phyloP scores from a whole-genome alignment of 2,888 invertebrate species.

The Icerya purchasi region DNA sequence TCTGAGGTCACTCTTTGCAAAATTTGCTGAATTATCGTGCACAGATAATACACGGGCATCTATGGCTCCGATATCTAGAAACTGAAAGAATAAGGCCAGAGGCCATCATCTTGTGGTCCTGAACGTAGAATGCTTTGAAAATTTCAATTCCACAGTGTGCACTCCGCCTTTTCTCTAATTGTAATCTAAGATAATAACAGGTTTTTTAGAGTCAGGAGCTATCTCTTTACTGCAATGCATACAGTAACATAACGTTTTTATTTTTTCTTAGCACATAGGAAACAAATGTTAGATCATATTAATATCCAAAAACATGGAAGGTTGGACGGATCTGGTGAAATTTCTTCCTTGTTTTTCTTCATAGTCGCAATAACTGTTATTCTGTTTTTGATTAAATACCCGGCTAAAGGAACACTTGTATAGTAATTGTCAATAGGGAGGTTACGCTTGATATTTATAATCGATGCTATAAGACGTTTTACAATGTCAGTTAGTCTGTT shows the following conservation, averaged over 20 bases:
- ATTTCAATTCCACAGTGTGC: conserved; percentile 11
- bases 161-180: conserved; percentile 19
- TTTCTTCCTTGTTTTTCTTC: no score
- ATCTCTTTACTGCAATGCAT: neutral
- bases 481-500: no score
- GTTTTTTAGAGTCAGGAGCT: conserved; percentile 15
- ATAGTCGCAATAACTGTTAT: no score
- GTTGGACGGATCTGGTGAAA: no score
- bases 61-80: neutral
- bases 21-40: neutral
- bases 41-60: neutral
- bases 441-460: no score
- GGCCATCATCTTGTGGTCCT: neutral
- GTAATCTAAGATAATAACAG: conserved; percentile 19
- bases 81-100: neutral
- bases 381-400: no score
- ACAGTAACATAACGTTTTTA: neutral
- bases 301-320: no score
- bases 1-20: neutral
- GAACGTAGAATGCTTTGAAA: neutral
- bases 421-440: no score
- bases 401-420: no score
- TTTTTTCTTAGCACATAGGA: neutral
- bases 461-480: no score
- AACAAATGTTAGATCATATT: no score